phyloP scores from a whole-genome alignment of 2,113 vertebrate genomes.

The Rhabdomys dilectus region DNA sequence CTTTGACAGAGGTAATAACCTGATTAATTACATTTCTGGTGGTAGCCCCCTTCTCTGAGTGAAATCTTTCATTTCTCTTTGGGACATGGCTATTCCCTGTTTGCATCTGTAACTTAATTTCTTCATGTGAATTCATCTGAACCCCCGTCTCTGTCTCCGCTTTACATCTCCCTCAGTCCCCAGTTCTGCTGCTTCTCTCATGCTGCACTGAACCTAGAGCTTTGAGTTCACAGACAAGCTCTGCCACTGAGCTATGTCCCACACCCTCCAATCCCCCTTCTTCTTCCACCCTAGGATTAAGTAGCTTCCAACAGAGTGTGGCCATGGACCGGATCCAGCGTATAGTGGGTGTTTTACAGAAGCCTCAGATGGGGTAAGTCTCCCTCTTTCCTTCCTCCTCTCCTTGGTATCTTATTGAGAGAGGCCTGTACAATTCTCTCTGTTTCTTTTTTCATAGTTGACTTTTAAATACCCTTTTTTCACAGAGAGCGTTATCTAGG shows the following conservation, averaged over 20 bases:
- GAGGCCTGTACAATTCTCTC: background rate
- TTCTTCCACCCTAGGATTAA: slow-evolving; percentile 88
- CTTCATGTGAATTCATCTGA: background rate
- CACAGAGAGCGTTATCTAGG: slow-evolving; percentile 92
- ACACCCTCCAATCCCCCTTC: background rate
- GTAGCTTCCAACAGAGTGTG: slow-evolving; percentile 96
- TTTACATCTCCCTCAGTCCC: background rate
- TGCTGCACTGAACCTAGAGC: background rate
- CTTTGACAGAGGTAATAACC: slow-evolving; percentile 91
- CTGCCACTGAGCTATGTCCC: background rate
- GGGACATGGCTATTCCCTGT: background rate
- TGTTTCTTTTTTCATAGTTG: slow-evolving; percentile 16
- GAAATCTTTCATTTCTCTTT: slow-evolving; percentile 14
- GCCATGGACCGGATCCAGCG: slow-evolving; percentile 97
- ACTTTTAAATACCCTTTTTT: background rate
- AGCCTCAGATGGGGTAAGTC: slow-evolving; percentile 93
- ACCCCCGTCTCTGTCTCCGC: background rate
- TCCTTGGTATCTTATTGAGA: background rate
- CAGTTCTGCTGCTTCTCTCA: background rate
- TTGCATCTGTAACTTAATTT: slow-evolving; percentile 20
- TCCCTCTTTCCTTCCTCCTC: background rate
- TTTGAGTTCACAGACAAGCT: background rate
- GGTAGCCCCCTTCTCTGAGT: background rate
- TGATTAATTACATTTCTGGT: background rate
- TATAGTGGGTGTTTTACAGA: slow-evolving; percentile 95